Base-by-base conservation (phyloP, 1,140 invertebrate genomes). In the Ptiloglossa arizonensis region DNA sequence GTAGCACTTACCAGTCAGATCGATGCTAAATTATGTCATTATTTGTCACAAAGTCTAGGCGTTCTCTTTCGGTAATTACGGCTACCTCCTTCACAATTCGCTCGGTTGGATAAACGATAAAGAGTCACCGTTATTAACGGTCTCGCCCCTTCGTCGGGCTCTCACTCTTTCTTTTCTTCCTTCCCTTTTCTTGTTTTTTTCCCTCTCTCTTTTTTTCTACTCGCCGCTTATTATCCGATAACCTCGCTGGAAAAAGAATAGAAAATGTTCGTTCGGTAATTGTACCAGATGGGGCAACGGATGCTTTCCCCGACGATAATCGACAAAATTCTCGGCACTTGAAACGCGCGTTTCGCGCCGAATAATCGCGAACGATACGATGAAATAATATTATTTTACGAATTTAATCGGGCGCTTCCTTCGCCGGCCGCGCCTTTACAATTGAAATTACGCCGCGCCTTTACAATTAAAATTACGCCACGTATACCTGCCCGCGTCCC, bases 181-280 rank as follows among this genome's bases (percentile, higher is more conserved):
- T n/a, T n/a, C n/a, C n/a, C n/a, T n/a, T n/a, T n/a, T n/a, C n/a
- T n/a, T n/a, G n/a, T n/a, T n/a, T n/a, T n/a, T n/a, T n/a, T n/a
- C n/a, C n/a, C n/a, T n/a, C n/a, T n/a, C n/a, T n/a, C 46, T 19
- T 68, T 59, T 52, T 67, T 57, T 50, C 35, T 48, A 29, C 32
- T 27, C 35, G 22, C 38, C n/a, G 32, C 68, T 71, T 35, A 71
- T 54, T 63, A 71, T 29, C 54, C 68, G 48, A 77, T 77, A 77
- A 63, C 27, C 50, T 38, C 56, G 32, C 17, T 38, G 11, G 50
- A 27, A 57, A 46, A 57, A 69, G 57, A 54, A 44, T 27, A 41
- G 57, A 41, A 77, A 77, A 48, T 29, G 38, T 59, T 35, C 50
- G 38, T 48, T 69, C 52, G 44, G 29, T 69, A 69, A 76, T 76